Base-by-base conservation (phyloP, 2,113 vertebrate species). In the Bostrychus sinensis region DNA sequence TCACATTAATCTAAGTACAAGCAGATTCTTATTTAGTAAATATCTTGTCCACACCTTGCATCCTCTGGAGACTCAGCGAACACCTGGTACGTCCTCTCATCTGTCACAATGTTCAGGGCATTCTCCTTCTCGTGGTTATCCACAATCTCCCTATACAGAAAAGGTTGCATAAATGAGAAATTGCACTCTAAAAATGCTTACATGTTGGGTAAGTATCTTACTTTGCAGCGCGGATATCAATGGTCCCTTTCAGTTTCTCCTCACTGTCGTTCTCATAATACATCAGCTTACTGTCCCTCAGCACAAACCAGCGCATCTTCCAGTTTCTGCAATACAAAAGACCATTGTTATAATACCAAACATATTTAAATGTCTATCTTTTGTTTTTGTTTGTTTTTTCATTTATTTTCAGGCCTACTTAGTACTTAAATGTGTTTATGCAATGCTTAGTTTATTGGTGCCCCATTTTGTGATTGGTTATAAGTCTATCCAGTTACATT, bases 121-220 rank as follows among this genome's bases (percentile, higher is more conserved):
- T 97, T 97, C 84, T 97, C 95, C 83, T 97, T 97, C 66, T 97
- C 95, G 1, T 95, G 94, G 62, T 96, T 97, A 72, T 97, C 94
- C 65, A 97, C 93, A 17, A 97, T 95, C 80, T 95, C 94, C 65
- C 95, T 97, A 89, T 4, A 25, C 88, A 14, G 10, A 34, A 51
- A 55, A 10, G 43, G 5, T 28, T 25, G 22, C 4, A 25, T 14
- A 14, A 25, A 7, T 14, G 8, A 17, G 23, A n/a, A 8, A 50
- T 2, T 26, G 22, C 10, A 25, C 8, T 17, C 3, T 10, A 28
- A 28, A 1, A 13, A 13, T 5, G 8, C 0, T 36, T 7, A 11
- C 16, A 55, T 55, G 62, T 25, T 4, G 3, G 12, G 5, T 2
- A 46, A 58, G 16, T n/a, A n/a, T 68, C 89, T 90, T 82, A 93